Evolutionary conservation across 1,140 invertebrate genomes (phyloP).

Genomic region (Drosophila kohkoa): DNA sequence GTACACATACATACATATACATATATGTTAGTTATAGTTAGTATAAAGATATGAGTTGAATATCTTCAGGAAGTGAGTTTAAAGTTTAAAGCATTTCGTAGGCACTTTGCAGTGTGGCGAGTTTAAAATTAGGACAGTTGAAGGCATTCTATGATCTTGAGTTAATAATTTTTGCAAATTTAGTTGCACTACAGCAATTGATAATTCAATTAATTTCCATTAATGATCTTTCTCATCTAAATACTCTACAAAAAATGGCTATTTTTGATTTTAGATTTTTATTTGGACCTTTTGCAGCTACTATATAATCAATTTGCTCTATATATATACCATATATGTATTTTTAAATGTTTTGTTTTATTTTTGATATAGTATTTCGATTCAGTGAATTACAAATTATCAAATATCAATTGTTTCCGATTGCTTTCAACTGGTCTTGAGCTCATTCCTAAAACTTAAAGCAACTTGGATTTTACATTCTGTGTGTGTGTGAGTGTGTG

Average conservation of each 20-base stretch:
- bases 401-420: slow-evolving; percentile 10
- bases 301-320: slow-evolving; percentile 25
- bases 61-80: slow-evolving; percentile 13
- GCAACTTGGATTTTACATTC: not conserved
- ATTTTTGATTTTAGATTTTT: slow-evolving; percentile 40
- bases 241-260: slow-evolving; percentile 30
- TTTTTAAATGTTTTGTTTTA: slow-evolving; percentile 9
- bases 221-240: slow-evolving; percentile 17
- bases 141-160: slow-evolving; percentile 13
- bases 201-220: not conserved
- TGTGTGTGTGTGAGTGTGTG: slow-evolving; percentile 3
- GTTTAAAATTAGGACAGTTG: slow-evolving; percentile 19
- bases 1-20: slow-evolving; percentile 8
- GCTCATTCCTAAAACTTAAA: slow-evolving; percentile 4
- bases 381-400: not conserved
- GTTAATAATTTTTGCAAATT: not conserved
- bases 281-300: slow-evolving; percentile 50
- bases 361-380: slow-evolving; percentile 3
- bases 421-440: slow-evolving; percentile 9
- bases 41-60: slow-evolving; percentile 20
- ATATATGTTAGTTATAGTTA: not conserved
- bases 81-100: slow-evolving; percentile 47
- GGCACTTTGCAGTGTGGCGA: slow-evolving; percentile 61
- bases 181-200: not conserved
- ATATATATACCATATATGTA: slow-evolving; percentile 4